Percentiles rank a stretch among this genome's conserved stretches.
phyloP scores from a whole-genome alignment of 2,888 invertebrate genomes.

The Dioctria linearis region DNA sequence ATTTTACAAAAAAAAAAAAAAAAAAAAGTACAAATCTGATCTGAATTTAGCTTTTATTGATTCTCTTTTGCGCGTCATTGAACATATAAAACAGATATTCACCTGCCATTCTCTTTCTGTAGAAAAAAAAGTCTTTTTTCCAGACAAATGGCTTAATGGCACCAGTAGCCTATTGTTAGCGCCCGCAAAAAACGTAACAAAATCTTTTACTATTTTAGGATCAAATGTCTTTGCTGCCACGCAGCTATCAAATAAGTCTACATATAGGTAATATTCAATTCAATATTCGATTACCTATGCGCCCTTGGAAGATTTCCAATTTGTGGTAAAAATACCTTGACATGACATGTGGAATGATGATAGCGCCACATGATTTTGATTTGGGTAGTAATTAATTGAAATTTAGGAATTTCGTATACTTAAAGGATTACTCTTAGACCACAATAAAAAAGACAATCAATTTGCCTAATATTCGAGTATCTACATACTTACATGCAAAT shows the following conservation, averaged over 20 bases:
- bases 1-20: no score
- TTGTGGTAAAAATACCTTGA: background rate
- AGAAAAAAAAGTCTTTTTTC: background rate
- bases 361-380: no score
- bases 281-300: background rate
- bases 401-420: no score
- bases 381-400: no score
- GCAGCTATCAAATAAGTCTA: slow-evolving; percentile 1
- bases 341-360: background rate
- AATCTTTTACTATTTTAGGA: slow-evolving; percentile 21
- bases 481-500: no score
- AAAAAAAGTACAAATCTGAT: no score
- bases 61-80: no score
- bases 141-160: background rate
- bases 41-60: no score
- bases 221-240: slow-evolving; percentile 10
- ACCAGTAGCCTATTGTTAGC: slow-evolving; percentile 20
- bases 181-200: no score
- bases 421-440: no score
- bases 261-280: background rate
- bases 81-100: slow-evolving; percentile 11
- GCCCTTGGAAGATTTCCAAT: background rate
- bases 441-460: no score
- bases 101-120: background rate
- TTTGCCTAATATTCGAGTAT: no score